Percentiles rank a stretch among this genome's conserved stretches.
Conservation (phyloP, 2,797 vertebrate genomes). For the Typhlichthys subterraneus region DNA sequence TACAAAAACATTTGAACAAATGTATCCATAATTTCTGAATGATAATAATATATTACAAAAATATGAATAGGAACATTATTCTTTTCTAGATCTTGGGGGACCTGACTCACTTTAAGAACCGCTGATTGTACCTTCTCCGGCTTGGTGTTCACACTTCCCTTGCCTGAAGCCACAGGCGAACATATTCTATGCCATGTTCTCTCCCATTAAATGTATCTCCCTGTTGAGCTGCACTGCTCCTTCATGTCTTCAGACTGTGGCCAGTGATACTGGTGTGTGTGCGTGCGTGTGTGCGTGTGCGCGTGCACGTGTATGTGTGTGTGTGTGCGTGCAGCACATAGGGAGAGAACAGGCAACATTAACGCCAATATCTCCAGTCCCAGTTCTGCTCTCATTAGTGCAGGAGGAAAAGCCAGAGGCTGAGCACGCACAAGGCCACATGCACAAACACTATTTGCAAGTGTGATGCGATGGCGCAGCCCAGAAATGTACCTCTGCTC, state of each 20-base stretch:
- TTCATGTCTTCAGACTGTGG: slow-evolving; percentile 20
- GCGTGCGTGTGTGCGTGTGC: not conserved
- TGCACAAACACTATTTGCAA: slow-evolving; percentile 14
- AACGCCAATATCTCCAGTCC: slow-evolving; percentile 30
- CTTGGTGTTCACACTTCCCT: slow-evolving; percentile 22
- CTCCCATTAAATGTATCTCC: slow-evolving; percentile 23
- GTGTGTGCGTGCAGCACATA: slow-evolving; percentile 20
- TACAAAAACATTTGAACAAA: too few species aligned
- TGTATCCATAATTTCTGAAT: too few species aligned
- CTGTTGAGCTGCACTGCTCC: slow-evolving; percentile 18
- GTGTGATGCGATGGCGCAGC: slow-evolving; percentile 2
- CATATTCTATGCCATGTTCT: slow-evolving; percentile 12
- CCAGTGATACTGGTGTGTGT: slow-evolving; percentile 2
- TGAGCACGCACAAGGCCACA: slow-evolving; percentile 13
- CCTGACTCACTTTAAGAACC: not conserved
- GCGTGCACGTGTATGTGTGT: too few species aligned
- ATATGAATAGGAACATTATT: too few species aligned
- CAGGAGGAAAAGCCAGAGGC: slow-evolving; percentile 17
- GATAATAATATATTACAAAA: too few species aligned
- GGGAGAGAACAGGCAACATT: slow-evolving; percentile 33
- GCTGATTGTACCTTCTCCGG: slow-evolving; percentile 15
- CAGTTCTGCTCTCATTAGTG: slow-evolving; percentile 26
- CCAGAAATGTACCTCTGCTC: slow-evolving; percentile 20
- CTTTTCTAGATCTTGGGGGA: not conserved
- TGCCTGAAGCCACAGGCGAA: slow-evolving; percentile 17